These are phyloP conservation scores for Lysiphlebus fabarum DNA, from an alignment of 1,140 invertebrate genomes.

Conservation along the genomic window DNA sequence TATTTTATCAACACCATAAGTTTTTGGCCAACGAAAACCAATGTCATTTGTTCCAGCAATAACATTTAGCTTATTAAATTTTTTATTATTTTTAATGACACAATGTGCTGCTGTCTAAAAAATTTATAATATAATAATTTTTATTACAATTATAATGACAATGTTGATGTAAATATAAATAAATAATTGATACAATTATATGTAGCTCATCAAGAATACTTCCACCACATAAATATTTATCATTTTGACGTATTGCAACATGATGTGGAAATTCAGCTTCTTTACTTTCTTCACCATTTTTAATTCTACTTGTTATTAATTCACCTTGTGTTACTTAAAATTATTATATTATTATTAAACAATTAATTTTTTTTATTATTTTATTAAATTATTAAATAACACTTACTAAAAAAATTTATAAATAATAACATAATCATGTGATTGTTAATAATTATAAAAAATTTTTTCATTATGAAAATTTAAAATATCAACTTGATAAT, in stretches of 20 bases:
- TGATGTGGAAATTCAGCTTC: constrained; percentile 49
- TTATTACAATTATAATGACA: too few species aligned
- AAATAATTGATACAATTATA: constrained; percentile 25
- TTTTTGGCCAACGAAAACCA: neutral
- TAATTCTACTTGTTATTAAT: constrained; percentile 31
- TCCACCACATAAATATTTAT: constrained; percentile 44
- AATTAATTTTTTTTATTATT: too few species aligned
- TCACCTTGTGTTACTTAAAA: too few species aligned
- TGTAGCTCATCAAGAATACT: constrained; percentile 45
- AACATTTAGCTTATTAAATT: neutral
- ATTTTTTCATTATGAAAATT: too few species aligned
- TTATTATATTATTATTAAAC: too few species aligned
- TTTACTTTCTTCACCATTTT: constrained; percentile 44
- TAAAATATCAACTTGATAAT: too few species aligned
- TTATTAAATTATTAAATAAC: too few species aligned
- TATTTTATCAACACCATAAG: constrained; percentile 8
- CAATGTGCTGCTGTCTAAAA: constrained; percentile 57
- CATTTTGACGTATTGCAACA: constrained; percentile 31
- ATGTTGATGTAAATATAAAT: too few species aligned
- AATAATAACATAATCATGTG: too few species aligned
- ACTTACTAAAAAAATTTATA: too few species aligned
- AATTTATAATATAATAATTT: too few species aligned
- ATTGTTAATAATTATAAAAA: too few species aligned
- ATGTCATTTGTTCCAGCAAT: constrained; percentile 14
- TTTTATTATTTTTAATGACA: constrained; percentile 1